phyloP scores from a whole-genome alignment of 2,113 vertebrate genomes.

The Pluvialis apricaria region DNA sequence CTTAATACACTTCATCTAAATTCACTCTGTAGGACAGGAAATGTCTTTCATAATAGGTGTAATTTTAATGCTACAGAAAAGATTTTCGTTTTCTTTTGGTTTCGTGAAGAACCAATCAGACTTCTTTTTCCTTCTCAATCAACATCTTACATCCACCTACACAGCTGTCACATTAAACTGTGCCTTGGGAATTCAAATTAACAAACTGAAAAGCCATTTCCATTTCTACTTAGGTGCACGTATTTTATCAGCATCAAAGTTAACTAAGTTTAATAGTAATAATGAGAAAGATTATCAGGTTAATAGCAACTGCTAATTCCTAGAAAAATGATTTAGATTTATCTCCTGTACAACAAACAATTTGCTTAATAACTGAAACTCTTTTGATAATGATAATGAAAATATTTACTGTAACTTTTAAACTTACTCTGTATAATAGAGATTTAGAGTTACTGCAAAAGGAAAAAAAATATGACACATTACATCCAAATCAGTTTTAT shows the following conservation, averaged over 20 bases:
- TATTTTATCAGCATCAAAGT: neutral
- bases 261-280: neutral
- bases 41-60: neutral
- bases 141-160: neutral
- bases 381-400: neutral
- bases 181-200: constrained; percentile 7
- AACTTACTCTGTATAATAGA: neutral
- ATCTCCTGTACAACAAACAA: neutral
- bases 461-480: neutral
- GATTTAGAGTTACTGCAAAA: neutral
- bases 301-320: neutral
- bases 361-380: neutral
- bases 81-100: neutral
- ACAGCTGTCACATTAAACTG: neutral
- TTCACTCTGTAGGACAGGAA: neutral
- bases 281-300: neutral
- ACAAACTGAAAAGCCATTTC: neutral
- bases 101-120: neutral
- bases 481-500: neutral
- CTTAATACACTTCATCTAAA: neutral
- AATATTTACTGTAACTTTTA: constrained; percentile 4
- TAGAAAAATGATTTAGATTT: neutral
- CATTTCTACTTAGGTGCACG: neutral
- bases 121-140: neutral
- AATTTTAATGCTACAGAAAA: neutral